These are phyloP conservation scores for Neotoxoptera formosana DNA, from an alignment of 1,140 invertebrate species.

Conservation along the genomic window DNA sequence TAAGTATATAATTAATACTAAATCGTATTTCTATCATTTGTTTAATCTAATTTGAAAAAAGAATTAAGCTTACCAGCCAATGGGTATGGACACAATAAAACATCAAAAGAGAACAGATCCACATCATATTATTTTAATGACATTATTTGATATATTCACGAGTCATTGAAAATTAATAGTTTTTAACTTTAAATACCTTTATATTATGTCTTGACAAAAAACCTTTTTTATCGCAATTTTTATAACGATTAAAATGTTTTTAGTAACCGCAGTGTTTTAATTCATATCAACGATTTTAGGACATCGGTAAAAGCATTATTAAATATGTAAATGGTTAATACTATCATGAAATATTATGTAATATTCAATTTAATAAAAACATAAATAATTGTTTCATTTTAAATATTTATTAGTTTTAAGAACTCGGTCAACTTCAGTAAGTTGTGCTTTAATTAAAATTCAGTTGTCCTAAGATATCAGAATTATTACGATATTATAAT, in stretches of 20 bases:
- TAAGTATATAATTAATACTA: conserved; percentile 56
- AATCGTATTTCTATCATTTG: neutral
- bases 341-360: neutral
- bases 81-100: neutral
- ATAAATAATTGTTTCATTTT: neutral
- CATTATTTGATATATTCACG: neutral
- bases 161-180: neutral
- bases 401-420: neutral
- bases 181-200: neutral
- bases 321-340: neutral
- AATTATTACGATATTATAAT: neutral
- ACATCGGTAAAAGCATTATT: neutral
- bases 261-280: neutral
- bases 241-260: neutral
- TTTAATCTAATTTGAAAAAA: conserved; percentile 6
- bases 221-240: neutral
- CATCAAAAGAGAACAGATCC: neutral
- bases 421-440: neutral
- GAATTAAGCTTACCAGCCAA: neutral
- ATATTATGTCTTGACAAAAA: neutral
- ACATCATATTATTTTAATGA: neutral
- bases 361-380: neutral
- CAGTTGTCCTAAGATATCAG: neutral
- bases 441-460: neutral
- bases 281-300: neutral